A percentile compares a stretch with the other conserved stretches of the same genome.
Evolutionary conservation across 2,797 vertebrate genomes (phyloP).

Genomic region (Pseudochromis fuscus): DNA sequence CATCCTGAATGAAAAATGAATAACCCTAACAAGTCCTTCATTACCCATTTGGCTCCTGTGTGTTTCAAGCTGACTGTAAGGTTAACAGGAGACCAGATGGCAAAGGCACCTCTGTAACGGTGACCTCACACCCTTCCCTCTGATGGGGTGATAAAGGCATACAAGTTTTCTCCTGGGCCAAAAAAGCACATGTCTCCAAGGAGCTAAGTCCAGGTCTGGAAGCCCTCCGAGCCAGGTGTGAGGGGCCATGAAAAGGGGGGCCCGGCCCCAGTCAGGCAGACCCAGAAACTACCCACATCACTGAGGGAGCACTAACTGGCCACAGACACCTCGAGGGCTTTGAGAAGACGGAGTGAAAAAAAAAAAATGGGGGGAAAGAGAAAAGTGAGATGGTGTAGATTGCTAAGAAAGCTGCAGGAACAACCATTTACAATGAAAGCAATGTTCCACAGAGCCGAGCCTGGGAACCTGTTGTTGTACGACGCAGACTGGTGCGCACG

Average conservation of each 20-base stretch:
- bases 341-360: slow-evolving; percentile 50
- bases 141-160: slow-evolving; percentile 73
- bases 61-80: slow-evolving; percentile 41
- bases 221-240: slow-evolving; percentile 77
- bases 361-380: slow-evolving; percentile 37
- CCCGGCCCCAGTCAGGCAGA: slow-evolving; percentile 41
- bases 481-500: slow-evolving; percentile 54
- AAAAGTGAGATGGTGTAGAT: slow-evolving; percentile 58
- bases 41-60: slow-evolving; percentile 35
- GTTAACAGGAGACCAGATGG: slow-evolving; percentile 63
- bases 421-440: slow-evolving; percentile 53
- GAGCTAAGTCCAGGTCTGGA: slow-evolving; percentile 65
- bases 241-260: slow-evolving; percentile 67
- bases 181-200: slow-evolving; percentile 56
- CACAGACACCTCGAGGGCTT: slow-evolving; percentile 73
- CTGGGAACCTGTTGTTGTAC: slow-evolving; percentile 64
- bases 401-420: slow-evolving; percentile 43
- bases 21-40: slow-evolving; percentile 18
- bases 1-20: slow-evolving; percentile 14
- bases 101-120: slow-evolving; percentile 60
- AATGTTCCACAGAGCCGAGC: slow-evolving; percentile 53
- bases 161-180: slow-evolving; percentile 60
- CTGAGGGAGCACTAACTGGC: slow-evolving; percentile 69
- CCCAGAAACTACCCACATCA: slow-evolving; percentile 64
- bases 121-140: slow-evolving; percentile 71